Evolutionary conservation across 2,113 vertebrate species (phyloP).

Genomic region (Saguinus imperator): DNA sequence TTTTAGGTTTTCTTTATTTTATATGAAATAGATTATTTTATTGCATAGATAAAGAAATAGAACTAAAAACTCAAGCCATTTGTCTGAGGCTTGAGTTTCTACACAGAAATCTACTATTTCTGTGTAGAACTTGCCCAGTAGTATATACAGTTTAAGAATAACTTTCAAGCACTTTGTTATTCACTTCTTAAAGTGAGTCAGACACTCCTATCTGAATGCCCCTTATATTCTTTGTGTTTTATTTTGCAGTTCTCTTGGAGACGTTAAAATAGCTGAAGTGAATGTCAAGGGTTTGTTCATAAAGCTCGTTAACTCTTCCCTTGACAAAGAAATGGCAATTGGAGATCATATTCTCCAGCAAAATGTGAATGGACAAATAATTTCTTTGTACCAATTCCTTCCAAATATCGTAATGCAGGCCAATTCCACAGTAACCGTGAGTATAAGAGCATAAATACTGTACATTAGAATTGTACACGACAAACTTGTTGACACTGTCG

Average conservation of each 20-base stretch:
- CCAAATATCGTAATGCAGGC: constrained; percentile 64
- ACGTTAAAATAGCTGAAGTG: constrained; percentile 79
- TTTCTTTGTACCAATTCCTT: constrained; percentile 71
- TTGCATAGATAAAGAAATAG: not conserved
- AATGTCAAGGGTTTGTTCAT: constrained; percentile 67
- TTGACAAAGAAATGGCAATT: constrained; percentile 73
- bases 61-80: not conserved
- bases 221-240: constrained; percentile 17
- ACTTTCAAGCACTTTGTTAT: not conserved
- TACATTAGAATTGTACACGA: not conserved
- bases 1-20: constrained; percentile 28
- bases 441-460: not conserved
- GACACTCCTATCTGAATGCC: not conserved
- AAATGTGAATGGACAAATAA: constrained; percentile 65
- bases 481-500: not conserved
- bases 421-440: constrained; percentile 70
- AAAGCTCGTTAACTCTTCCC: constrained; percentile 77
- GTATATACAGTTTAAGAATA: not conserved
- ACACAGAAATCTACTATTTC: not conserved
- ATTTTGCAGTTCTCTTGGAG: constrained; percentile 74
- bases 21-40: not conserved
- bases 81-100: not conserved
- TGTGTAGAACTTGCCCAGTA: not conserved
- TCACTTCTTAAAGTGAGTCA: not conserved
- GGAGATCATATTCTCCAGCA: constrained; percentile 79